A percentile compares a stretch with the other conserved stretches of the same genome.
Evolutionary conservation across 2,113 vertebrate species (phyloP).

Genomic region (Pteruthius melanotis): DNA sequence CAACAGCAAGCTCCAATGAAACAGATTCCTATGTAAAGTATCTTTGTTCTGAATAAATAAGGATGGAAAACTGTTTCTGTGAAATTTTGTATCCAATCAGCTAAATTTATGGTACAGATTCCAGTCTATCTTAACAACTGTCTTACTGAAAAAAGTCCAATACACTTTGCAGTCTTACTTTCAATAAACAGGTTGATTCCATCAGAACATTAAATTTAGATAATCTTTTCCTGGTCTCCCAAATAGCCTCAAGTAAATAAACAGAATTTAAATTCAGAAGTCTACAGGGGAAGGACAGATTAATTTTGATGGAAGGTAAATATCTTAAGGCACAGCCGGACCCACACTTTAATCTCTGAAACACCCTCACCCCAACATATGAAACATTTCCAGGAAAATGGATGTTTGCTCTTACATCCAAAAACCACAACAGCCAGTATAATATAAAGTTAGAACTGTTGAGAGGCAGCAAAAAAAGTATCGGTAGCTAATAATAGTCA

Average conservation of each 20-base stretch:
- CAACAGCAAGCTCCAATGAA: not conserved
- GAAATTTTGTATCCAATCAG: not conserved
- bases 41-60: not conserved
- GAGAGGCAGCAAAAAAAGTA: not conserved
- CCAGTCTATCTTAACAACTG: not conserved
- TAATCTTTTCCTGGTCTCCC: not conserved
- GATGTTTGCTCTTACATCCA: not conserved
- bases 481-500: not conserved
- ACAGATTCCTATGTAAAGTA: not conserved
- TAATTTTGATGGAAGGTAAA: not conserved
- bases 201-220: not conserved
- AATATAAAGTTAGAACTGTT: not conserved
- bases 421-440: not conserved
- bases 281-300: not conserved
- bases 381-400: not conserved
- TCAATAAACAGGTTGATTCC: not conserved
- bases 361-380: not conserved
- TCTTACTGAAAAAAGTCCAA: not conserved
- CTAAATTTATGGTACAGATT: not conserved
- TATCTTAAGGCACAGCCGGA: not conserved
- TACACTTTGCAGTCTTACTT: not conserved
- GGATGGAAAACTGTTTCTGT: not conserved
- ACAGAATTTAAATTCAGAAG: conserved; percentile 7
- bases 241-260: conserved; percentile 12
- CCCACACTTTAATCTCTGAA: not conserved